Evolutionary conservation across 2,888 invertebrate genomes (phyloP).

Genomic region (Phytoseiulus persimilis): DNA sequence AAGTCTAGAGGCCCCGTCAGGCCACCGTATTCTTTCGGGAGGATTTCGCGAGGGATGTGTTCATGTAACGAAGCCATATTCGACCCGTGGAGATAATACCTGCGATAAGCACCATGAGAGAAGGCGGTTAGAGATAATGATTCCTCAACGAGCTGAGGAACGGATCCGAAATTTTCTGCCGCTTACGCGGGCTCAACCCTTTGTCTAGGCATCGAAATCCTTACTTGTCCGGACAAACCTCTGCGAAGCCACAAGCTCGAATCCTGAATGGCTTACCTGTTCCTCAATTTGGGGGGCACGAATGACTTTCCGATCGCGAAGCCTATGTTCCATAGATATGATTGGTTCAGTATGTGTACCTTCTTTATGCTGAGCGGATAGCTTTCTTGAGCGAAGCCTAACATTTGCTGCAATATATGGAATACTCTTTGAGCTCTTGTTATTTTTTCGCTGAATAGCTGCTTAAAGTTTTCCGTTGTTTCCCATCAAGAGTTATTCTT

Average conservation of each 20-base stretch:
- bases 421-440: neutral
- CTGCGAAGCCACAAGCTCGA: neutral
- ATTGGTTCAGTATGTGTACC: conserved; percentile 32
- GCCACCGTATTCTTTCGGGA: conserved; percentile 17
- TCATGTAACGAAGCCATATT: conserved; percentile 26
- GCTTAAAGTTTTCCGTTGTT: neutral
- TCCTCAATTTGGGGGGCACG: conserved; percentile 20
- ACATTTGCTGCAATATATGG: conserved; percentile 28
- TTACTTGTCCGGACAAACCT: neutral
- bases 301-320: conserved; percentile 24
- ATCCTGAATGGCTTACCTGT: neutral
- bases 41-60: conserved; percentile 26
- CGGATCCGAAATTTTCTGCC: too few relatives aligned
- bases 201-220: too few relatives aligned
- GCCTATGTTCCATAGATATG: conserved; percentile 22
- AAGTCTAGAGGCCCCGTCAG: conserved; percentile 27
- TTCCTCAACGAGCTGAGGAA: too few relatives aligned
- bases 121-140: too few relatives aligned
- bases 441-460: neutral
- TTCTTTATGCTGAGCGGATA: conserved; percentile 32
- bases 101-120: too few relatives aligned
- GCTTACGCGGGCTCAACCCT: too few relatives aligned
- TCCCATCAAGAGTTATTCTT: neutral
- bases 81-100: conserved; percentile 26
- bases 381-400: conserved; percentile 33